phyloP scores from a whole-genome alignment of 2,113 vertebrate species.

The Neoarius graeffei region DNA sequence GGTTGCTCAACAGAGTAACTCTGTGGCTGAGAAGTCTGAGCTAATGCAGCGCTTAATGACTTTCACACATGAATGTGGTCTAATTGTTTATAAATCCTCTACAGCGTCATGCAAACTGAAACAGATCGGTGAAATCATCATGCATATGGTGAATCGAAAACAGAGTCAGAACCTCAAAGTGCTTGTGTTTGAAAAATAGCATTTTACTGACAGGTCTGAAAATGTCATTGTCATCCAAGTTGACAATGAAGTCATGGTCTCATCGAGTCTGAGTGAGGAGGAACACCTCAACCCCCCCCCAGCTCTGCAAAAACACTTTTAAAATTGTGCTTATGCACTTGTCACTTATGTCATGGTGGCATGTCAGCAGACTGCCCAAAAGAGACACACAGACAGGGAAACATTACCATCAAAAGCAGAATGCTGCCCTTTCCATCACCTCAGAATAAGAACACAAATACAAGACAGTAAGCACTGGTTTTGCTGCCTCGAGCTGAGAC shows the following conservation, averaged over 20 bases:
- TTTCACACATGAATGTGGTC: conserved; percentile 57
- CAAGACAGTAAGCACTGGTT: conserved; percentile 12
- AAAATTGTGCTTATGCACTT: conserved; percentile 11
- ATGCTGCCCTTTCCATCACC: conserved; percentile 29
- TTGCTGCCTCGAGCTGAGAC: neutral
- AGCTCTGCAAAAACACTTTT: conserved; percentile 54
- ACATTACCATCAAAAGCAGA: conserved; percentile 30
- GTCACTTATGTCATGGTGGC: conserved; percentile 39
- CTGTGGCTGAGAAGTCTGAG: conserved; percentile 9
- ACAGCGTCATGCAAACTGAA: conserved; percentile 54
- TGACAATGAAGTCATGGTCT: conserved; percentile 67
- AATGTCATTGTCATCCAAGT: conserved; percentile 68
- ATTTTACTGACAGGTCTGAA: conserved; percentile 66
- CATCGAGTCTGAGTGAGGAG: conserved; percentile 48
- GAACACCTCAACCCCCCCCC: conserved; percentile 51
- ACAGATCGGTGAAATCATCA: conserved; percentile 63
- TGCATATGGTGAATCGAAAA: conserved; percentile 63
- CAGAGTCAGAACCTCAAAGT: conserved; percentile 51
- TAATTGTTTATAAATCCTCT: conserved; percentile 51
- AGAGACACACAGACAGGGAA: conserved; percentile 21
- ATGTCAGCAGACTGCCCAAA: conserved; percentile 18
- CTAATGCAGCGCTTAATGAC: conserved; percentile 56
- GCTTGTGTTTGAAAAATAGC: conserved; percentile 65
- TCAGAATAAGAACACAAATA: conserved; percentile 30
- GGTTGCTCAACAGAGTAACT: neutral